A percentile compares a stretch with the other conserved stretches of the same genome.
phyloP scores from a whole-genome alignment of 2,888 invertebrate species.

The Tipula confusa region DNA sequence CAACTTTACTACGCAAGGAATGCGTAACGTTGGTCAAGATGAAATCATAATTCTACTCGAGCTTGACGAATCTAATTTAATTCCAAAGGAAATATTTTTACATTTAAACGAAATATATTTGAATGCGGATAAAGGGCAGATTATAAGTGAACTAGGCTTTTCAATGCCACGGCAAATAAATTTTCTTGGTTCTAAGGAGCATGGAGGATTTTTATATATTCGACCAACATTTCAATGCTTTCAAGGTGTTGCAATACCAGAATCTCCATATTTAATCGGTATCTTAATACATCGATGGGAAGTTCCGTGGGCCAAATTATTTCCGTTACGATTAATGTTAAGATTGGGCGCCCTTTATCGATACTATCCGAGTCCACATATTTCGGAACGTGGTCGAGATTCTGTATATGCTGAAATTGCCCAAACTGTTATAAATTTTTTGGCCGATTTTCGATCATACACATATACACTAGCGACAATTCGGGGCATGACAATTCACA shows the following conservation, averaged over 20 bases:
- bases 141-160: constrained; percentile 65
- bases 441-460: constrained; percentile 80
- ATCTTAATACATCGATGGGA: constrained; percentile 68
- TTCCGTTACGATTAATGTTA: constrained; percentile 67
- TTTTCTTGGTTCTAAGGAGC: constrained; percentile 66
- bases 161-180: constrained; percentile 52
- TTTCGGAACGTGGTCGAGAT: constrained; percentile 70
- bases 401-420: constrained; percentile 81
- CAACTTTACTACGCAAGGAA: constrained; percentile 71
- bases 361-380: constrained; percentile 79
- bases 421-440: constrained; percentile 80
- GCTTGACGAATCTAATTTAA: constrained; percentile 57
- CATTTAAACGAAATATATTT: constrained; percentile 69
- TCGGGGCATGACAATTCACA: constrained; percentile 71
- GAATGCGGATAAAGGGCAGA: constrained; percentile 63
- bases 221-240: constrained; percentile 76
- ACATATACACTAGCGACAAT: constrained; percentile 74
- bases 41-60: constrained; percentile 74
- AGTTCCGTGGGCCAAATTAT: constrained; percentile 63
- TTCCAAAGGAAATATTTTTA: constrained; percentile 69
- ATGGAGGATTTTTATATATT: constrained; percentile 78
- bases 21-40: constrained; percentile 77
- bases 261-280: constrained; percentile 70
- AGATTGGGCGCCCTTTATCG: constrained; percentile 79
- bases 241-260: constrained; percentile 67